A percentile compares a stretch with the other conserved stretches of the same genome.
These are phyloP conservation scores for Pangasius krempfi DNA, from an alignment of 2,797 vertebrate species.

Conservation along the genomic window DNA sequence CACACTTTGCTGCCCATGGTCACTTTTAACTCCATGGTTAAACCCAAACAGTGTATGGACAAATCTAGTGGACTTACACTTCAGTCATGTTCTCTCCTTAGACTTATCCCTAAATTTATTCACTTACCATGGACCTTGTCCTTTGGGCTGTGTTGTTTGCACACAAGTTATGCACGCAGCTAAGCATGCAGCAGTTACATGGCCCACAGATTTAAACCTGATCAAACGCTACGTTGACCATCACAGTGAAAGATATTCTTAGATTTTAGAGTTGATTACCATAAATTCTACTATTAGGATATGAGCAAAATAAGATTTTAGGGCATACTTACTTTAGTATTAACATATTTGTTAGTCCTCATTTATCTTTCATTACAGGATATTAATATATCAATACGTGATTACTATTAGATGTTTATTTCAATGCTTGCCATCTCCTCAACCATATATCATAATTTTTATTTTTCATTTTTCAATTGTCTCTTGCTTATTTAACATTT, in stretches of 20 bases:
- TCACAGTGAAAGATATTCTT: neutral
- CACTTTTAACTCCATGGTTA: constrained; percentile 62
- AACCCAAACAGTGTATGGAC: neutral
- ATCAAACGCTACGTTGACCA: neutral
- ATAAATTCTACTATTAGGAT: neutral
- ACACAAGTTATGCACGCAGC: neutral
- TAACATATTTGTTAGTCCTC: neutral
- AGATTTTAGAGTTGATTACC: neutral
- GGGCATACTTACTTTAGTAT: neutral
- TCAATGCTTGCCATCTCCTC: neutral
- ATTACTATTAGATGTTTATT: neutral
- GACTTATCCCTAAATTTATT: constrained; percentile 4
- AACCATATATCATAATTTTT: neutral
- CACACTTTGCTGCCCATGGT: constrained; percentile 48
- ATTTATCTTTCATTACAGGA: neutral
- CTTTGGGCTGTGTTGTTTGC: constrained; percentile 18
- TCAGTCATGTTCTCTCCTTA: constrained; percentile 17
- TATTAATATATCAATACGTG: neutral
- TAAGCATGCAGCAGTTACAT: neutral
- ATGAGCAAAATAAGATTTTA: neutral
- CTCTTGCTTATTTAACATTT: too few species aligned
- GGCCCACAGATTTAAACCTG: neutral
- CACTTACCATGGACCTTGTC: neutral
- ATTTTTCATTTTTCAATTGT: too few species aligned
- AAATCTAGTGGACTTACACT: constrained; percentile 48